Conservation (phyloP, 2,113 vertebrate species). For the Anhinga anhinga region DNA sequence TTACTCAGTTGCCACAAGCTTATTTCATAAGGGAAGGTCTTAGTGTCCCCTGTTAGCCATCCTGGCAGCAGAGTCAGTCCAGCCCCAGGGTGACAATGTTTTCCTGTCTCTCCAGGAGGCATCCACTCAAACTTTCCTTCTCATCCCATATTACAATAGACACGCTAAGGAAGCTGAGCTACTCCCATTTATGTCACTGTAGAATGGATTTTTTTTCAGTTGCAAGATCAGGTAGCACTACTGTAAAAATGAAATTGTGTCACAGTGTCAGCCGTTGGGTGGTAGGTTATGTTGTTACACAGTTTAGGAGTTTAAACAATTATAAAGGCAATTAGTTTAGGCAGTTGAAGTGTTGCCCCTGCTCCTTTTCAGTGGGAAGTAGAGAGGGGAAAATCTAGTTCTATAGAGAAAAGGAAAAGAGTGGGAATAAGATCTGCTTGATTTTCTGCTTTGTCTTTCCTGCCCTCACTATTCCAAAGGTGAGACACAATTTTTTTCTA, state of each 20-base stretch:
- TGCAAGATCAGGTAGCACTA: not conserved
- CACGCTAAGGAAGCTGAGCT: not conserved
- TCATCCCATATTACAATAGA: not conserved
- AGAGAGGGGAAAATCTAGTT: not conserved
- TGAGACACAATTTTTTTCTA: not conserved
- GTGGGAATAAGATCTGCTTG: not conserved
- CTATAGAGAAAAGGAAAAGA: not conserved
- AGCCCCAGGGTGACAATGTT: not conserved
- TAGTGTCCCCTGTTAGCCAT: not conserved
- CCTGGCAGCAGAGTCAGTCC: not conserved
- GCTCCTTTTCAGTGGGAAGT: not conserved
- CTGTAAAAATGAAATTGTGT: not conserved
- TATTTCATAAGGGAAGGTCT: not conserved
- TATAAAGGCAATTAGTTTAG: not conserved
- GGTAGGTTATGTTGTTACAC: not conserved
- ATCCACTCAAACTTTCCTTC: not conserved
- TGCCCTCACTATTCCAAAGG: not conserved
- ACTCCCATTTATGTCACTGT: not conserved
- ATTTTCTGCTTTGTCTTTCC: not conserved
- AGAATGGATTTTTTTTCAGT: not conserved
- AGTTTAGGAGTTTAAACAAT: not conserved
- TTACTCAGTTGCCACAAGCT: not conserved
- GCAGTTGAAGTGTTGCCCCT: not conserved
- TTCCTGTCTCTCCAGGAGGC: not conserved
- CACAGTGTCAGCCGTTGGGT: not conserved